Percentiles rank a stretch among this genome's conserved stretches.
These are phyloP conservation scores for Drosophila baimaii DNA, from an alignment of 1,140 invertebrate genomes.

Conservation along the genomic window DNA sequence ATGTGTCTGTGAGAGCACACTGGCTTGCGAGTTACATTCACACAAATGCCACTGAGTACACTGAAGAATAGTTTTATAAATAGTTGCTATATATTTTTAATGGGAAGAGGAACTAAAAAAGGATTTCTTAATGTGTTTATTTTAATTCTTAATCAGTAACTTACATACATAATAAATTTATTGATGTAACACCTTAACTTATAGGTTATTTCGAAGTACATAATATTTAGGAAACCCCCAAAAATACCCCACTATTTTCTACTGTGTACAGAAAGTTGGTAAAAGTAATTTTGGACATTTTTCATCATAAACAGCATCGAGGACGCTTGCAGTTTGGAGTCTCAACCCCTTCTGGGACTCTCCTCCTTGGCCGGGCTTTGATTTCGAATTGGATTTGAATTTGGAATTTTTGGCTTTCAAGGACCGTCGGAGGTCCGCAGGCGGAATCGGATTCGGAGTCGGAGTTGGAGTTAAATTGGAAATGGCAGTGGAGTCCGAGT, in stretches of 20 bases:
- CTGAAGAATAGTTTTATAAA: neutral
- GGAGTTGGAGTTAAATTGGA: slow-evolving; percentile 22
- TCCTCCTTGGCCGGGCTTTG: slow-evolving; percentile 57
- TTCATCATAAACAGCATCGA: slow-evolving; percentile 73
- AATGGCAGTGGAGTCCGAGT: slow-evolving; percentile 33
- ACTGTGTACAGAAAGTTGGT: slow-evolving; percentile 24
- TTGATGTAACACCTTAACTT: no score
- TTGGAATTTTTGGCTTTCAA: slow-evolving; percentile 77
- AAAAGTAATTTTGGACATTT: slow-evolving; percentile 78
- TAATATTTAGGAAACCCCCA: neutral
- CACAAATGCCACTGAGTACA: neutral
- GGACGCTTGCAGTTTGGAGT: slow-evolving; percentile 30
- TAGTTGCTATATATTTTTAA: neutral
- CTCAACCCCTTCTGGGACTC: slow-evolving; percentile 35
- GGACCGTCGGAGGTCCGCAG: slow-evolving; percentile 42
- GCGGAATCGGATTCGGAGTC: slow-evolving; percentile 11
- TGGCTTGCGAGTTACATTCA: slow-evolving; percentile 3
- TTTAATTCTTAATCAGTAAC: no score
- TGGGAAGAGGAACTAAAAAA: no score
- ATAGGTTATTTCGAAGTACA: no score
- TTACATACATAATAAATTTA: no score
- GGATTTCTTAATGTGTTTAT: neutral
- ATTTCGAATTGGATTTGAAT: slow-evolving; percentile 82
- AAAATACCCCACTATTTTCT: neutral
- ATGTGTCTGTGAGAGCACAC: slow-evolving; percentile 48